These are phyloP conservation scores for Ophraella communa DNA, from an alignment of 2,888 invertebrate genomes.

Conservation along the genomic window DNA sequence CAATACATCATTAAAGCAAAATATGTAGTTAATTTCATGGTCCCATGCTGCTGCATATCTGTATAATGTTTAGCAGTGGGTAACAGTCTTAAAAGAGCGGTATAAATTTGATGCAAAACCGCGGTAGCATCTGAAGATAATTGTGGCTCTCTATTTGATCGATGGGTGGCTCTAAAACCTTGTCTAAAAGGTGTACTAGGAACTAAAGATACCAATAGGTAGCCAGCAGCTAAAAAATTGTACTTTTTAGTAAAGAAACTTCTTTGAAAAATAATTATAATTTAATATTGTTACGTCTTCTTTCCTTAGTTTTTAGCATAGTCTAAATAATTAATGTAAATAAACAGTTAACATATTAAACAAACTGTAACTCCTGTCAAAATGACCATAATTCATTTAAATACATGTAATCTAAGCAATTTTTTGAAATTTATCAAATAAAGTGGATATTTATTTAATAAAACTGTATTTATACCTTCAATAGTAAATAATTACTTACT, in stretches of 20 bases:
- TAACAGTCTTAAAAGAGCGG: conserved; percentile 75
- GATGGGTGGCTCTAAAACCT: conserved; percentile 75
- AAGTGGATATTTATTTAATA: not conserved
- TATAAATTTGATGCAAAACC: conserved; percentile 72
- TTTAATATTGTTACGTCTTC: no score
- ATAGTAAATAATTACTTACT: conserved; percentile 60
- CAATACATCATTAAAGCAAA: conserved; percentile 93
- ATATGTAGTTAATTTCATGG: conserved; percentile 90
- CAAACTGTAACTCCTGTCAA: no score
- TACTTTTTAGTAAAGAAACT: no score
- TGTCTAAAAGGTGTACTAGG: conserved; percentile 91
- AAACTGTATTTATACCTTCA: not conserved
- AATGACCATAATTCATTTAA: no score
- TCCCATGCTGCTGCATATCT: conserved; percentile 85
- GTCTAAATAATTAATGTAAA: no score
- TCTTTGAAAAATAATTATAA: no score
- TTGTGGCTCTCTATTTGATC: conserved; percentile 60
- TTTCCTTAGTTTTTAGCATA: no score
- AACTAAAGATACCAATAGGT: conserved; percentile 86
- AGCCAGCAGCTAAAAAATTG: conserved; percentile 80
- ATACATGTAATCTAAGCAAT: no score
- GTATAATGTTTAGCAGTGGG: conserved; percentile 86
- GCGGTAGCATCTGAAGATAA: conserved; percentile 64
- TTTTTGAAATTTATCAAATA: no score
- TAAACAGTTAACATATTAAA: no score